phyloP scores from a whole-genome alignment of 2,797 vertebrate species.

The Clarias fuscus region DNA sequence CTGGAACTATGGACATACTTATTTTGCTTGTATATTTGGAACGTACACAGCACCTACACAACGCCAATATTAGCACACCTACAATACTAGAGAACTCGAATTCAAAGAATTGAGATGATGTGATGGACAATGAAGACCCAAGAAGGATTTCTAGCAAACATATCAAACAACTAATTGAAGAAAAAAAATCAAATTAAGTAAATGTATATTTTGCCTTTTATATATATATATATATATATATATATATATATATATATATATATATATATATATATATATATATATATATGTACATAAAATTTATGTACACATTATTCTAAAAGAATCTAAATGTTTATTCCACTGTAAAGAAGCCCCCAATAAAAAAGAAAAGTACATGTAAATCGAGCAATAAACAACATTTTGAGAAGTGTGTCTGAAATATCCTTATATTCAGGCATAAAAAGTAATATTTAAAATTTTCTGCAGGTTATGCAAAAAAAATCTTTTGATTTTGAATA shows the following conservation, averaged over 20 bases:
- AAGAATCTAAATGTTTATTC: neutral
- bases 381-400: neutral
- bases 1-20: neutral
- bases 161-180: neutral
- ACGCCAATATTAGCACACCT: constrained; percentile 35
- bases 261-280: too few relatives aligned
- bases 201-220: neutral
- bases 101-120: constrained; percentile 9
- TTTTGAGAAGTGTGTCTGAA: neutral
- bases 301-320: neutral
- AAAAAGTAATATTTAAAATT: neutral
- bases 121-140: neutral
- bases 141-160: neutral
- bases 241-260: too few relatives aligned
- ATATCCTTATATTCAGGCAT: too few relatives aligned
- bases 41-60: constrained; percentile 37
- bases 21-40: constrained; percentile 14
- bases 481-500: neutral
- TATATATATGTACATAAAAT: neutral
- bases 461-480: neutral
- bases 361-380: neutral
- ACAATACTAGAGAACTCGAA: constrained; percentile 9
- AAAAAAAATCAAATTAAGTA: neutral
- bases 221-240: neutral
- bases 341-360: neutral